These are phyloP conservation scores for Gobiocypris rarus DNA, from an alignment of 2,113 vertebrate genomes.

Conservation along the genomic window DNA sequence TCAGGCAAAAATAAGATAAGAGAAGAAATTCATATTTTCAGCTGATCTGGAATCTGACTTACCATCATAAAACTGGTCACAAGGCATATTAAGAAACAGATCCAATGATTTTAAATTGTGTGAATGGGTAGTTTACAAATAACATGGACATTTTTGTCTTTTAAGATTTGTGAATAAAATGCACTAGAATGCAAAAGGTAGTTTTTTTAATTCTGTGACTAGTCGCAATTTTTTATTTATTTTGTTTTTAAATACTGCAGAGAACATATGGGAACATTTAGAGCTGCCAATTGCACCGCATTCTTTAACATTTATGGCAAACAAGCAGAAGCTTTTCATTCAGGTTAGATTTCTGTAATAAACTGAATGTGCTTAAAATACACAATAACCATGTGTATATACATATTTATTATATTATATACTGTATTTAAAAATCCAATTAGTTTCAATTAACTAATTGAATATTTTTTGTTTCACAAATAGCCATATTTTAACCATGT, in stretches of 20 bases:
- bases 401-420: neutral
- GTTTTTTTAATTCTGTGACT: too few species aligned
- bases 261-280: constrained; percentile 8
- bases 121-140: neutral
- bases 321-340: neutral
- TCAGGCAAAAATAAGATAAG: neutral
- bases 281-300: neutral
- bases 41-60: neutral
- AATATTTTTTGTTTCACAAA: neutral
- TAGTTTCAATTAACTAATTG: neutral
- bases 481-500: neutral
- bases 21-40: neutral
- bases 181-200: too few species aligned
- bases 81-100: neutral
- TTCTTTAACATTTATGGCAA: too few species aligned
- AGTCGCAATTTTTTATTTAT: too few species aligned
- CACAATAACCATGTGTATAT: neutral
- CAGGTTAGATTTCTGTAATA: neutral
- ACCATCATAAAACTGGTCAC: neutral
- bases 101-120: neutral
- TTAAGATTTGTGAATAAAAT: neutral
- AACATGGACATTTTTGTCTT: neutral
- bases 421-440: neutral
- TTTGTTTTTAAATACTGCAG: neutral
- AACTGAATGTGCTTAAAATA: neutral